Base-by-base conservation (phyloP, 2,888 invertebrate genomes). In the Tenthredo distinguenda region DNA sequence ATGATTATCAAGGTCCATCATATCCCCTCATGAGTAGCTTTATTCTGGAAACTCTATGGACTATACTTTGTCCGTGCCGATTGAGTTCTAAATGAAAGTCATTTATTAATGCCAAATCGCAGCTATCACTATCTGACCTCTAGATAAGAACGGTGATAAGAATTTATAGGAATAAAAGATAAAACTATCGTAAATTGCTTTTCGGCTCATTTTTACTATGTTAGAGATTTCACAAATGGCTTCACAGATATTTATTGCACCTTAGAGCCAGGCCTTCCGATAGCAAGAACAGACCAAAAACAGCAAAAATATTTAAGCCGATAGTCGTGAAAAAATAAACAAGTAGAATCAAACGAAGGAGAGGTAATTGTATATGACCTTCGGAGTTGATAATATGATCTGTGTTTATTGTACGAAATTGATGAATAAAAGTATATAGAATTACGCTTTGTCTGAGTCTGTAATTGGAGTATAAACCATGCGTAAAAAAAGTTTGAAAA, bases 71-170 rank as follows among this genome's bases (percentile, higher is more conserved):
- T 18, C 7, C 34, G 34, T 18, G 34, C 34, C 5, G 7, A 34
- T 68, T 62, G 2, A 26, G 74, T 84, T 84, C 34, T 26, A 88
- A 89, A 79, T 81, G 84, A 86, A 86, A 86, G 94, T 86, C 10
- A 81, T 68, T 74, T 43, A 2, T n/a, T 76, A 12, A 65, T 40
- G 5, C 21, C 21, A 65, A 26, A 55, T 40, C 7, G 34, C 26
- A 50, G 74, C 15, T 55, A 74, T 84, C 15, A 31, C 31, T 4
- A 18, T 34, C 68, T 18, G 31, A 68, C 68, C 34, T 34, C 34
- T 6, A 68, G 68, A 34, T 68, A 68, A 68, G 40, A 40, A 34
- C 34, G 26, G 31, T 21, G 26, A 58, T 21, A 68, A 68, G 5
- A 6, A 68, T 18, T 68, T 34, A 5, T 12, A 68, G n/a, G 34